Conservation (phyloP, 2,113 vertebrate species). For the Lethenteron reissneri region DNA sequence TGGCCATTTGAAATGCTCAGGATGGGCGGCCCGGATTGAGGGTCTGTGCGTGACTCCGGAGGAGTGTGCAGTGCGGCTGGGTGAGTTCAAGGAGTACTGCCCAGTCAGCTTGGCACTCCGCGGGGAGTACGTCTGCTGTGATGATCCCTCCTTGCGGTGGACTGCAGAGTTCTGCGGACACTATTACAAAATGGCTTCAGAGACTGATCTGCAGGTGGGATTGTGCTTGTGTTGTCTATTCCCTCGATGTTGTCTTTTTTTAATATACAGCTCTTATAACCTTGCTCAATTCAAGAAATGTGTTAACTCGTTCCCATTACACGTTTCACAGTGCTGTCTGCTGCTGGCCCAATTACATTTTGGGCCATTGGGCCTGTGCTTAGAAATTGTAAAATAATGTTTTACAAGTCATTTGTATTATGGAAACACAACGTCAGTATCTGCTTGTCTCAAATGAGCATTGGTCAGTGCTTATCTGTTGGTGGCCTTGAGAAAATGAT, state of each 20-base stretch:
- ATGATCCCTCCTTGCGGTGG: conserved; percentile 26
- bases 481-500: too few species aligned
- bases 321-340: not conserved
- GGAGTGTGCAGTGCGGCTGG: conserved; percentile 39
- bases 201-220: conserved; percentile 39
- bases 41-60: conserved; percentile 47
- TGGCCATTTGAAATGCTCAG: conserved; percentile 20
- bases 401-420: not conserved
- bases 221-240: conserved; percentile 9
- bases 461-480: too few species aligned
- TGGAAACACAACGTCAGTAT: too few species aligned
- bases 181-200: conserved; percentile 63
- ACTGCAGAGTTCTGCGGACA: conserved; percentile 44
- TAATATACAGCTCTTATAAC: not conserved
- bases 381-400: not conserved
- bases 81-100: conserved; percentile 59
- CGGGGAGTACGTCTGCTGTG: conserved; percentile 39
- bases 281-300: not conserved
- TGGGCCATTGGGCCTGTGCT: not conserved
- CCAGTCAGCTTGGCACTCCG: conserved; percentile 55
- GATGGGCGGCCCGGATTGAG: conserved; percentile 46
- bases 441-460: too few species aligned
- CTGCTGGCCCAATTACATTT: not conserved
- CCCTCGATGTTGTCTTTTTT: not conserved
- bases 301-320: not conserved